Evolutionary conservation across 2,113 vertebrate species (phyloP), one percentile per base, ranked within the genome.

Genomic region (Xenopus borealis): DNA sequence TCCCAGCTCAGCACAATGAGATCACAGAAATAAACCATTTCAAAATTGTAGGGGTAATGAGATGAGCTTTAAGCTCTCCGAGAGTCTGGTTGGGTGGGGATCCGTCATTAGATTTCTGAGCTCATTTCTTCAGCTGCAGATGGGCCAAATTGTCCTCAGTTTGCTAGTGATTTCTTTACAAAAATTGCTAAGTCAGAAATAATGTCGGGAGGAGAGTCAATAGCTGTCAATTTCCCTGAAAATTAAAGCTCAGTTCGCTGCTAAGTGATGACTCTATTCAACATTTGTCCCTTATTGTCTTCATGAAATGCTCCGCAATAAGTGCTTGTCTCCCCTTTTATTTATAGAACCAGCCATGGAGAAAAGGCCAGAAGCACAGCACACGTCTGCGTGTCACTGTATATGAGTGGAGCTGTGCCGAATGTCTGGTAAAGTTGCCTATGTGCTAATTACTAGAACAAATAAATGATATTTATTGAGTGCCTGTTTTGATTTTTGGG

Each of bases 21-120:
- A 77, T 77, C 74, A 77, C 66, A 67, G 66, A 69, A 76, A 62
- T 63, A 76, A 76, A 76, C 74, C 58, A 76, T 76, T 76, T 69
- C 59, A 64, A 45, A 76, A 76, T 64, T 70, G 74, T 62, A 62
- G 66, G 59, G 59, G 27, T 76, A 76, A 76, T 76, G 74, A 76
- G 74, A 76, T 69, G 74, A 76, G 67, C 62, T 57, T 45, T 45
- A 63, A 69, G 47, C 33, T 40, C 63, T 16, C 46, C n/a, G 18
- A 61, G 53, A 55, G 7, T 20, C 66, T 62, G 58, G 9, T 27
- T 20, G 50, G 47, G 66, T 69, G 66, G 47, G 72, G 74, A 66
- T 55, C 18, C 23, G 27, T 18, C 74, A 63, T 47, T 69, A 59
- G 74, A 76, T 76, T 69, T 70, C 46, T 76, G 70, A 69, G 74